Conservation (phyloP, 1,140 invertebrate genomes). For the Drosophila nebulosa region DNA sequence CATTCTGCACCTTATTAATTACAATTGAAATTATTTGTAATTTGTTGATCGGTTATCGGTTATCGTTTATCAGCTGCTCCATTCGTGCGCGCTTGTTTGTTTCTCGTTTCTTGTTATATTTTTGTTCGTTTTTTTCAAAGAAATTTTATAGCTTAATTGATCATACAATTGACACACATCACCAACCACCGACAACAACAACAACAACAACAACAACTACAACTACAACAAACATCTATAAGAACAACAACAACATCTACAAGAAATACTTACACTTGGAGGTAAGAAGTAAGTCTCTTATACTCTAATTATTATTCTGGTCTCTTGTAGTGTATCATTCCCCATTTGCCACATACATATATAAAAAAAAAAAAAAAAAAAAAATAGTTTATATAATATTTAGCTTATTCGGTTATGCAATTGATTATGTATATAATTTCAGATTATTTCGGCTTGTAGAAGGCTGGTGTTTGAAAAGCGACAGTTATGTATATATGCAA, state of each 20-base stretch:
- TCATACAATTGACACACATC: slow-evolving; percentile 33
- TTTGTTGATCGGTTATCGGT: background rate
- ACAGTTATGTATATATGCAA: background rate
- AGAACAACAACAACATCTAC: slow-evolving; percentile 27
- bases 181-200: slow-evolving; percentile 33
- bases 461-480: background rate
- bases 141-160: background rate
- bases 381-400: background rate
- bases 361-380: too few relatives aligned
- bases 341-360: background rate
- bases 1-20: background rate
- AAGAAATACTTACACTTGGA: slow-evolving; percentile 61
- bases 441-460: slow-evolving; percentile 20
- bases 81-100: background rate
- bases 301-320: slow-evolving; percentile 28
- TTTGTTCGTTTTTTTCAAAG: background rate
- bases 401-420: slow-evolving; percentile 8
- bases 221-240: slow-evolving; percentile 14
- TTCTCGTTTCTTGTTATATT: background rate
- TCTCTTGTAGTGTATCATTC: slow-evolving; percentile 29
- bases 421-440: slow-evolving; percentile 14
- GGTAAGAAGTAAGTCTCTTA: slow-evolving; percentile 70
- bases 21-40: background rate
- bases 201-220: slow-evolving; percentile 20
- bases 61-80: too few relatives aligned